Conservation (phyloP, 2,888 invertebrate genomes). For the Acanthopleura granulata region DNA sequence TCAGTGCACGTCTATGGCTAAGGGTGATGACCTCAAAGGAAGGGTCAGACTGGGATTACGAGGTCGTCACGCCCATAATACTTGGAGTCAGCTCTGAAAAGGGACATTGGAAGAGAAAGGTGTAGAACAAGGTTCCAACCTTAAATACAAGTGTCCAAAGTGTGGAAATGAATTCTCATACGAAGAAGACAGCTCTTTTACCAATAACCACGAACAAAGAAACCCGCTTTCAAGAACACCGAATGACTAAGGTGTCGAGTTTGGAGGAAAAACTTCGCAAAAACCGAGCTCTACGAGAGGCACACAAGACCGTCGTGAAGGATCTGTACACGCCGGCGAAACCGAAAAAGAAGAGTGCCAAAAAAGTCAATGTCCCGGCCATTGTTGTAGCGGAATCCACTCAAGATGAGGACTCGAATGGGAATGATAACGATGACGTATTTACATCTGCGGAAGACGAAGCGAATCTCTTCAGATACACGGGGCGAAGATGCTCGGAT, state of each 20-base stretch:
- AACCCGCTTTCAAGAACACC: background rate
- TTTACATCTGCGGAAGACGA: slow-evolving; percentile 1
- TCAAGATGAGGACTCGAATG: background rate
- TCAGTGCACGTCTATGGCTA: too few species aligned
- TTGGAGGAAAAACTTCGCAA: background rate
- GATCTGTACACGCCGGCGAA: background rate
- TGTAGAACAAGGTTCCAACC: too few species aligned
- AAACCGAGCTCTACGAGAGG: background rate
- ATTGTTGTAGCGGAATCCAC: background rate
- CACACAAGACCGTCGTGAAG: background rate
- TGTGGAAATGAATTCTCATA: too few species aligned
- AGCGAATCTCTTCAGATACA: background rate
- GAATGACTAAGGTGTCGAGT: background rate
- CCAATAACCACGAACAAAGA: background rate
- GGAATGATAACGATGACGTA: background rate
- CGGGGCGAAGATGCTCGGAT: background rate
- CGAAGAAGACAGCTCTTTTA: background rate
- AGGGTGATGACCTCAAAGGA: too few species aligned
- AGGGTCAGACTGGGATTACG: too few species aligned
- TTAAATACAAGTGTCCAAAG: too few species aligned
- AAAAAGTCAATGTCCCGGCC: background rate
- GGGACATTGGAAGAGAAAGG: too few species aligned
- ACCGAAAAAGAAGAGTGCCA: background rate
- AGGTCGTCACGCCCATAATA: too few species aligned
- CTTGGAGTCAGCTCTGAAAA: too few species aligned